Evolutionary conservation across 2,888 invertebrate genomes (phyloP).

Genomic region (Nycteola revayana): DNA sequence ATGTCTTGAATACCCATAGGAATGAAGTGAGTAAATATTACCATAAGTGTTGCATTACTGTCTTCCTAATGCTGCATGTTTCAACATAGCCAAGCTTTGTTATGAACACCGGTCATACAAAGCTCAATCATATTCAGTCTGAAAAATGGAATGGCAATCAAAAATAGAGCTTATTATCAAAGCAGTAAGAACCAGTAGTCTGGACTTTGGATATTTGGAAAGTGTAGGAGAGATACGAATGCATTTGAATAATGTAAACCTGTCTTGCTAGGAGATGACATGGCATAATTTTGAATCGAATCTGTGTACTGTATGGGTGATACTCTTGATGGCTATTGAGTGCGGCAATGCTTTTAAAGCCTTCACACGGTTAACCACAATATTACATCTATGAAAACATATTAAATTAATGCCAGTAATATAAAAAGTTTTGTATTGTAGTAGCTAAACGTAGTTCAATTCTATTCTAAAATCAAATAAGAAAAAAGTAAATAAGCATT

Average conservation of each 20-base stretch:
- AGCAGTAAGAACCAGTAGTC: conserved; percentile 15
- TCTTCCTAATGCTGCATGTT: conserved; percentile 57
- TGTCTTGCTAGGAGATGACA: conserved; percentile 73
- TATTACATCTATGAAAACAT: too few relatives aligned
- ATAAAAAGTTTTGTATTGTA: too few relatives aligned
- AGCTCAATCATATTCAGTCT: conserved; percentile 22
- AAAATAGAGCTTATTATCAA: conserved; percentile 29
- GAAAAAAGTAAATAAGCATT: too few relatives aligned
- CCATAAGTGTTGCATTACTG: conserved; percentile 52
- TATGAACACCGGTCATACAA: conserved; percentile 52
- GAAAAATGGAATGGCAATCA: conserved; percentile 7
- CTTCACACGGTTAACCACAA: too few relatives aligned
- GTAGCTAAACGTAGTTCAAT: too few relatives aligned
- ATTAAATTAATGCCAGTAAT: too few relatives aligned
- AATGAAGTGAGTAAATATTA: conserved; percentile 44
- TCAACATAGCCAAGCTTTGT: conserved; percentile 58
- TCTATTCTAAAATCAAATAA: too few relatives aligned
- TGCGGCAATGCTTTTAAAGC: conserved; percentile 25
- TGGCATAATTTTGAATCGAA: conserved; percentile 63
- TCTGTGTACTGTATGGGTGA: conserved; percentile 52
- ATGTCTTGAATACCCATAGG: conserved; percentile 7
- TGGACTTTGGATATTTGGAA: conserved; percentile 24
- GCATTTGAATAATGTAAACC: conserved; percentile 78
- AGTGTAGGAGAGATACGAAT: conserved; percentile 44
- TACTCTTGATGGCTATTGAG: conserved; percentile 33